Percentiles rank a stretch among this genome's conserved stretches.
phyloP scores from a whole-genome alignment of 2,113 vertebrate genomes.

The Capreolus pygargus region DNA sequence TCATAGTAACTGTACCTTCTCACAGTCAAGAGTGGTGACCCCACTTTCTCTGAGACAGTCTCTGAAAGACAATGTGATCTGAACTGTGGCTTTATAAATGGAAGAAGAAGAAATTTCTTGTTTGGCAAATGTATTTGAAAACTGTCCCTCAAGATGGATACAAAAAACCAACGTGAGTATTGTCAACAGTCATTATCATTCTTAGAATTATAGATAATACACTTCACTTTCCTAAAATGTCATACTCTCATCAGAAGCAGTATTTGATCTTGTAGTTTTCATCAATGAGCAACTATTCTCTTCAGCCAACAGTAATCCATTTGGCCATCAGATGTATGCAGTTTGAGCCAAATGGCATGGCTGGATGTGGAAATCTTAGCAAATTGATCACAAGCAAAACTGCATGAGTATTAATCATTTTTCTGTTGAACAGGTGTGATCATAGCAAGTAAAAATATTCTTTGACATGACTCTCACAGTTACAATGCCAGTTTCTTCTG shows the following conservation, averaged over 20 bases:
- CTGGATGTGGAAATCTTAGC: background rate
- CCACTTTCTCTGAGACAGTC: background rate
- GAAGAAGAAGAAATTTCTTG: conserved; percentile 3
- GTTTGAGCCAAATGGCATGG: background rate
- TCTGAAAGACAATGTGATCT: background rate
- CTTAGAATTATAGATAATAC: conserved; percentile 19
- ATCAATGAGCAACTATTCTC: background rate
- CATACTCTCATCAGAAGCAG: background rate
- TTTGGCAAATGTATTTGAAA: conserved; percentile 54
- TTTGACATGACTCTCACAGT: background rate
- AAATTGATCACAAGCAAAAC: background rate
- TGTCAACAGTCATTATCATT: background rate
- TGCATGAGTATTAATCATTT: background rate
- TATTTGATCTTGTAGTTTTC: background rate
- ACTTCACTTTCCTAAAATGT: conserved; percentile 36
- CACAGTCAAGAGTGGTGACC: background rate
- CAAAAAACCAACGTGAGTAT: background rate
- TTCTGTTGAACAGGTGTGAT: background rate
- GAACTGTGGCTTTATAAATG: background rate
- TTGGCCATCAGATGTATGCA: background rate
- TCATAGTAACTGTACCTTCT: background rate
- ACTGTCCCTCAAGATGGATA: background rate
- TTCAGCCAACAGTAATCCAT: background rate
- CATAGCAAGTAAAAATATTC: background rate
- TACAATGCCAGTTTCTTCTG: background rate